Conservation (phyloP, 2,797 vertebrate genomes). For the Ctenosaura bakeri region DNA sequence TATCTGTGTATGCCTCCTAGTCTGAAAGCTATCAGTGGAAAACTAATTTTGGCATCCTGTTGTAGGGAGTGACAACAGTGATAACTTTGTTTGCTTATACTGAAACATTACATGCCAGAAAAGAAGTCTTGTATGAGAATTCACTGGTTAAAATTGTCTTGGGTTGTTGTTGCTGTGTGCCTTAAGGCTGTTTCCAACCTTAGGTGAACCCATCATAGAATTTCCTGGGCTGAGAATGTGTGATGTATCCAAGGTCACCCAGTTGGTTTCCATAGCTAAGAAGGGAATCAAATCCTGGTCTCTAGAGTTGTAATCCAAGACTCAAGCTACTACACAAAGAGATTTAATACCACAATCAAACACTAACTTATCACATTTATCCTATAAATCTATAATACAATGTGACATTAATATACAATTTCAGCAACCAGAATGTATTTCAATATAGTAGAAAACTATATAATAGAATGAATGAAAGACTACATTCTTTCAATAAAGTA, state of each 20-base stretch:
- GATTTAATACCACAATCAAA: constrained; percentile 1
- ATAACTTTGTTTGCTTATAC: neutral
- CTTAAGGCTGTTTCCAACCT: too few species aligned
- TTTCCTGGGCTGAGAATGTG: too few species aligned
- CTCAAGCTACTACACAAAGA: neutral
- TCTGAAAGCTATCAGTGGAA: neutral
- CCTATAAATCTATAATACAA: constrained; percentile 29
- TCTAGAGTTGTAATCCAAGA: too few species aligned
- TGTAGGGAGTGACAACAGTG: neutral
- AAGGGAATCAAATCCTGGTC: too few species aligned
- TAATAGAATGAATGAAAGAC: constrained; percentile 24
- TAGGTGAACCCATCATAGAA: too few species aligned
- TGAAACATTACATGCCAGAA: neutral
- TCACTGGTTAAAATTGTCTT: neutral
- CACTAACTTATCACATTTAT: constrained; percentile 25
- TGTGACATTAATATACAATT: constrained; percentile 14
- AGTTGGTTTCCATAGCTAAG: too few species aligned
- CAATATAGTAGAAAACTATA: constrained; percentile 4
- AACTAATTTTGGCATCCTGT: neutral
- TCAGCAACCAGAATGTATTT: constrained; percentile 12
- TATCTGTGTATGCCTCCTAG: neutral
- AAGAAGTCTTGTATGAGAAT: neutral
- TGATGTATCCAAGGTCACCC: too few species aligned
- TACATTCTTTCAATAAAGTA: neutral
- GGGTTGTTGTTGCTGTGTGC: too few species aligned